Base-by-base conservation (phyloP, 2,797 vertebrate genomes). In the Ptychobarbus kaznakovi region DNA sequence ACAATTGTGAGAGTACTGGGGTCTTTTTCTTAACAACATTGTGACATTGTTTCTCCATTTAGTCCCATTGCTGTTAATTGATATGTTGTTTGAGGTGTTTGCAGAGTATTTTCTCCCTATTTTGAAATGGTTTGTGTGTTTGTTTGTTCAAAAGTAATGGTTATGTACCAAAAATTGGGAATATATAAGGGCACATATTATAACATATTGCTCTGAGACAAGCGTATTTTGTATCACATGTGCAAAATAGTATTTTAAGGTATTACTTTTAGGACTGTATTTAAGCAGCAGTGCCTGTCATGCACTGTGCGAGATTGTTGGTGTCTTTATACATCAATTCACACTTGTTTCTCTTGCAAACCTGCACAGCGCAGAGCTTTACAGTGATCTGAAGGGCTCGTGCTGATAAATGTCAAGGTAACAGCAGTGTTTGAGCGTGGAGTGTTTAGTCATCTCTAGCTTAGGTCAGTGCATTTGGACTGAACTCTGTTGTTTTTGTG, bases 351-450 rank as follows among this genome's bases (percentile, higher is more conserved):
- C 46, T 53, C 9, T 20, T 35, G 32, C 83, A 73, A 72, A 38
- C 42, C 65, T 44, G 51, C 78, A 53, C 72, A 65, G 15, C 35
- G 16, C 18, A 51, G 16, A 63, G 78, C 70, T 84, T 81, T 77
- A 80, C 46, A 69, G 53, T 13, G 61, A 79, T 85, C 68, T 35
- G 9, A 65, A 13, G 53, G 58, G 83, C 73, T 82, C 6, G 20
- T 63, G 66, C 35, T 22, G 42, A 78, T 68, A 44, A 79, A 87
- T 86, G 65, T 77, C 73, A 86, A 42, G 69, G 6, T 28, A 42
- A 32, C 66, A 22, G 58, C 38, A 49, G 81, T 66, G 75, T 40
- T 63, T 69, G 38, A 46, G 73, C 40, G 18, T 86, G 28, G 15
- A 28, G 70, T 56, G n/a, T 69, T 44, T 32, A 11, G 22, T 74